Percentiles rank a stretch among this genome's conserved stretches.
These are phyloP conservation scores for Synanthedon vespiformis DNA, from an alignment of 2,888 invertebrate species.

Conservation along the genomic window DNA sequence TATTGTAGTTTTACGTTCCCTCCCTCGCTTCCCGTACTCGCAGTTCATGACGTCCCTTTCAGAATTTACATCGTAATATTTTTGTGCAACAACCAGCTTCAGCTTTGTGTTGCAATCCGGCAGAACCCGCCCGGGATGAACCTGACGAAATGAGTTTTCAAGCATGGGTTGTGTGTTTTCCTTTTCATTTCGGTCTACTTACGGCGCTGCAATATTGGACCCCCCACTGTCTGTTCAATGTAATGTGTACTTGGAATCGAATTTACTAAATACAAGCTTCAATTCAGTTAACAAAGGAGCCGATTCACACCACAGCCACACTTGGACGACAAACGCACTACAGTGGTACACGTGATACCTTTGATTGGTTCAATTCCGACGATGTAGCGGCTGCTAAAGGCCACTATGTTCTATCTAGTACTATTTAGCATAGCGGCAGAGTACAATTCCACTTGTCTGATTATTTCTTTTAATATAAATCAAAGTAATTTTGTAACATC, in stretches of 20 bases:
- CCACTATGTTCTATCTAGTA: too few relatives aligned
- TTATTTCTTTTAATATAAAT: too few relatives aligned
- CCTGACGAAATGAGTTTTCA: too few relatives aligned
- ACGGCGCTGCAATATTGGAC: too few relatives aligned
- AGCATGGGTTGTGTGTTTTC: background rate
- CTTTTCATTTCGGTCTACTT: too few relatives aligned
- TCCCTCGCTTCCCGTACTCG: background rate
- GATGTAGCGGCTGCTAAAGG: background rate
- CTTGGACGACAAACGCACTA: slow-evolving; percentile 6
- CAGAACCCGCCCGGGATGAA: background rate
- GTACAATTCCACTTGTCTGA: too few relatives aligned
- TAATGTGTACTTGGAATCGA: slow-evolving; percentile 3
- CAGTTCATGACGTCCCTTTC: background rate
- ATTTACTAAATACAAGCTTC: slow-evolving; percentile 4
- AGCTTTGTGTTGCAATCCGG: background rate
- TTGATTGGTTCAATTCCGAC: background rate
- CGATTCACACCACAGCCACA: slow-evolving; percentile 5
- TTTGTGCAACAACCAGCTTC: background rate
- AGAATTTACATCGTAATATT: background rate
- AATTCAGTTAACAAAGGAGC: slow-evolving; percentile 7
- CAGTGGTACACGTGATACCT: background rate
- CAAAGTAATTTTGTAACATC: too few relatives aligned
- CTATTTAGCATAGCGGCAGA: too few relatives aligned
- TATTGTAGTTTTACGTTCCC: background rate
- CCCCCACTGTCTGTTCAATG: too few relatives aligned